Evolutionary conservation across 2,888 invertebrate species (phyloP).

Genomic region (Apodemia hepburni): DNA sequence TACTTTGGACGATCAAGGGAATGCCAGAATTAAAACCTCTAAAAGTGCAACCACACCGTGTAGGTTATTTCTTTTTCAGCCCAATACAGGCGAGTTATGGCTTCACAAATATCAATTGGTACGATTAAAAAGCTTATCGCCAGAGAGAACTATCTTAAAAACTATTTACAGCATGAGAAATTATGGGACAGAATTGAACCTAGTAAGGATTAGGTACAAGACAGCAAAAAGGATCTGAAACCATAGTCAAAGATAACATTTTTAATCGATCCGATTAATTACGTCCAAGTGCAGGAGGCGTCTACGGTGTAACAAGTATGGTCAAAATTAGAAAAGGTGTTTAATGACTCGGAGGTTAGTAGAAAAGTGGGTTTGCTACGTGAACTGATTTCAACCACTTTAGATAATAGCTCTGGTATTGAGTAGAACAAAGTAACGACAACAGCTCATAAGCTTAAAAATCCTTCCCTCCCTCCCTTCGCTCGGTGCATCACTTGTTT

Average conservation of each 20-base stretch:
- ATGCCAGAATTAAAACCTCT: too few species aligned
- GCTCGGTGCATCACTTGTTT: too few species aligned
- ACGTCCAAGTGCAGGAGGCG: slow-evolving; percentile 27
- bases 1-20: too few species aligned
- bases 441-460: slow-evolving; percentile 20
- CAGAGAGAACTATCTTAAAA: slow-evolving; percentile 28
- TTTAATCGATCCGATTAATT: slow-evolving; percentile 25
- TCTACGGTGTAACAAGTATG: slow-evolving; percentile 15
- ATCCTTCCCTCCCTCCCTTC: too few species aligned
- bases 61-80: too few species aligned
- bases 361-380: slow-evolving; percentile 21
- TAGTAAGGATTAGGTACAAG: neutral
- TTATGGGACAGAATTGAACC: slow-evolving; percentile 25
- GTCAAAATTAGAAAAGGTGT: slow-evolving; percentile 19
- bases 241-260: slow-evolving; percentile 26
- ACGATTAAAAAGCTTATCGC: slow-evolving; percentile 21
- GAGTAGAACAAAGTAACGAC: slow-evolving; percentile 21
- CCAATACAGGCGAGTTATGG: neutral
- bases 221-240: slow-evolving; percentile 17
- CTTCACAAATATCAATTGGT: slow-evolving; percentile 15
- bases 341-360: slow-evolving; percentile 23
- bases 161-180: slow-evolving; percentile 27
- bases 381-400: slow-evolving; percentile 19
- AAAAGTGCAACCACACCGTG: too few species aligned
- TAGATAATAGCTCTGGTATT: slow-evolving; percentile 18